A percentile compares a stretch with the other conserved stretches of the same genome.
Evolutionary conservation across 2,797 vertebrate genomes (phyloP).

Genomic region (Danionella dracula): DNA sequence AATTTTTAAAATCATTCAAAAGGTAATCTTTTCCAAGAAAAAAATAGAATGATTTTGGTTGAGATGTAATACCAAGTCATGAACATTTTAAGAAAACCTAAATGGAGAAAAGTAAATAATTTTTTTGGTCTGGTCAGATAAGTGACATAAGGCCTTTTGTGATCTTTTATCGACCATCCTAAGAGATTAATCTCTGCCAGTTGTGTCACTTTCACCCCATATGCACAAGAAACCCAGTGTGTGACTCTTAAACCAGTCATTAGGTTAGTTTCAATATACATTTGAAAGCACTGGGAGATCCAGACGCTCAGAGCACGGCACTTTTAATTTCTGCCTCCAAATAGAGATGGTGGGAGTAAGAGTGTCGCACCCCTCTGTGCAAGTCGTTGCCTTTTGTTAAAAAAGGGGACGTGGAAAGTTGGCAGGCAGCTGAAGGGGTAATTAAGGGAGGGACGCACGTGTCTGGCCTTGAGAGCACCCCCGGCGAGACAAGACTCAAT

Average conservation of each 20-base stretch:
- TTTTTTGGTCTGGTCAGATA: slow-evolving; percentile 30
- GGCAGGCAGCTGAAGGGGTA: slow-evolving; percentile 51
- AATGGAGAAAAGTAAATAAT: too few species aligned
- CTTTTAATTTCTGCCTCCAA: slow-evolving; percentile 14
- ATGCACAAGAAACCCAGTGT: slow-evolving; percentile 16
- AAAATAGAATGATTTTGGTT: too few species aligned
- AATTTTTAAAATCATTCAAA: too few species aligned
- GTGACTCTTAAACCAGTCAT: slow-evolving; percentile 57
- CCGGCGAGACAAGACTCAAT: slow-evolving; percentile 60
- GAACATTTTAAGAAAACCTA: too few species aligned
- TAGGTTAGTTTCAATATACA: slow-evolving; percentile 58
- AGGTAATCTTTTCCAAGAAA: too few species aligned
- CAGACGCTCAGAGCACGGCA: slow-evolving; percentile 39
- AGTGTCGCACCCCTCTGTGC: slow-evolving; percentile 28
- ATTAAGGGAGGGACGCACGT: slow-evolving; percentile 61
- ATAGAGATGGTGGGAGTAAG: slow-evolving; percentile 37
- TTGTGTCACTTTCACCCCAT: background rate
- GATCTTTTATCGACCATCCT: slow-evolving; percentile 21
- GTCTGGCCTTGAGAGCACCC: slow-evolving; percentile 58
- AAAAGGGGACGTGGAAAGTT: slow-evolving; percentile 46
- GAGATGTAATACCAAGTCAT: too few species aligned
- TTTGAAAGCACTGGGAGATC: slow-evolving; percentile 61
- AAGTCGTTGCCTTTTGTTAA: slow-evolving; percentile 28
- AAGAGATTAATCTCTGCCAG: slow-evolving; percentile 13
- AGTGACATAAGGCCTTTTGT: slow-evolving; percentile 59